Base-by-base conservation (phyloP, 1,140 invertebrate species). In the Doryteuthis pealeii region DNA sequence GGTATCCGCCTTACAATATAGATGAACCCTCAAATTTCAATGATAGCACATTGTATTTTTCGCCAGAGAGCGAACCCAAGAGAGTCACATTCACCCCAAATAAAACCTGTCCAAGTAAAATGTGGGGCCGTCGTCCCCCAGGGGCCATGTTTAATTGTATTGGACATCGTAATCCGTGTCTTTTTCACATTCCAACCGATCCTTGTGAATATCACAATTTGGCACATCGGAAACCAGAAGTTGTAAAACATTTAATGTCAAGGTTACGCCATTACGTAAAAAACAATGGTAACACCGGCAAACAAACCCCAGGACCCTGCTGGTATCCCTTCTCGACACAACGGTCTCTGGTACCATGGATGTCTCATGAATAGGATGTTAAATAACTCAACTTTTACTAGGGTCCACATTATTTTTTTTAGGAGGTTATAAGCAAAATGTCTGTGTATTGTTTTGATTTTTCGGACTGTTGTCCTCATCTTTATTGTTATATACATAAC, bases 131-230 rank as follows among this genome's bases (percentile, higher is more conserved):
- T 15, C 81, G 77, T 68, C 84, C 81, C 12, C 54, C 76, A 2
- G 82, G 87, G 70, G 82, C 80, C 28, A 76, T 73, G 4, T 77
- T 68, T 12, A 84, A 81, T 72, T 96, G 94, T 84, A 83, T 90
- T 49, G 92, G 93, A 0, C 78, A 92, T 0, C 79, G 88, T 62
- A 82, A 87, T 30, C 91, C 93, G 0, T 97, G 95, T 83, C 89
- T 97, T 1, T 95, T 94, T 82, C 92, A 97, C 83, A 89, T 97
- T 30, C 80, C 88, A 0, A 80, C 89, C 32, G 95, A 97, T 89
- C 95, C 95, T 6, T 97, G 95, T 84, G 96, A 97, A 88, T 89
- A 88, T 26, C 90, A 91, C 72, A 95, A 96, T 86, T 82, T 96
- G 8, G 92, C 93, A 3, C 49, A 62, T 15, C 12, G n/a, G 2